A percentile compares a stretch with the other conserved stretches of the same genome.
Conservation (phyloP, 2,797 vertebrate genomes). For the Carduelis carduelis region DNA sequence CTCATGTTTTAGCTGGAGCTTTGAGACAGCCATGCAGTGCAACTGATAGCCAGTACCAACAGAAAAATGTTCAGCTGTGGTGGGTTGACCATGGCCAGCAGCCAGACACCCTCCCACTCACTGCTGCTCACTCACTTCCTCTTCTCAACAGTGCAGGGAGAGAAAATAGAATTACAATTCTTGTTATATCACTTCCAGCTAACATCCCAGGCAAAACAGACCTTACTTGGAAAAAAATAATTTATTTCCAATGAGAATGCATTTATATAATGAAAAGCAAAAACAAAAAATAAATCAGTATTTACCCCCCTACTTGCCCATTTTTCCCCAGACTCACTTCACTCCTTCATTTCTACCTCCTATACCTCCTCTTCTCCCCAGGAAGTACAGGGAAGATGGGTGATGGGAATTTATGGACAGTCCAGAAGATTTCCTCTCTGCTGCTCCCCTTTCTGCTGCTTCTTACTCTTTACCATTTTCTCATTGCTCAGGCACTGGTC, state of each 20-base stretch:
- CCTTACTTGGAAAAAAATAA: not conserved
- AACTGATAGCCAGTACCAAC: not conserved
- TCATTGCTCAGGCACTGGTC: not conserved
- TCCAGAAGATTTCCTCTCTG: not conserved
- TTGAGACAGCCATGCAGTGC: not conserved
- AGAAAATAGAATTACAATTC: not conserved
- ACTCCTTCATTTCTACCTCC: not conserved
- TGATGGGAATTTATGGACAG: not conserved
- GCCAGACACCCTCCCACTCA: not conserved
- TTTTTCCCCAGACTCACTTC: not conserved
- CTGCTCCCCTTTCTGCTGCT: not conserved
- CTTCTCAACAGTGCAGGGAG: not conserved
- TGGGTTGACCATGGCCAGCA: not conserved
- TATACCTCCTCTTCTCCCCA: not conserved
- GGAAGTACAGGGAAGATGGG: not conserved
- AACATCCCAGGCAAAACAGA: not conserved
- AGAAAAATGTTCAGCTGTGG: not conserved
- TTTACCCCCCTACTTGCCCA: accelerated
- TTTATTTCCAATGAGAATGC: not conserved
- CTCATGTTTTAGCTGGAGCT: not conserved
- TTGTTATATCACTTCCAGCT: not conserved
- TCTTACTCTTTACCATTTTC: not conserved
- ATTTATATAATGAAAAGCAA: not conserved
- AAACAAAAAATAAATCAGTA: not conserved
- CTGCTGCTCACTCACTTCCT: not conserved